These are phyloP conservation scores for Poecilia gillii DNA, from an alignment of 2,797 vertebrate genomes.

Conservation along the genomic window DNA sequence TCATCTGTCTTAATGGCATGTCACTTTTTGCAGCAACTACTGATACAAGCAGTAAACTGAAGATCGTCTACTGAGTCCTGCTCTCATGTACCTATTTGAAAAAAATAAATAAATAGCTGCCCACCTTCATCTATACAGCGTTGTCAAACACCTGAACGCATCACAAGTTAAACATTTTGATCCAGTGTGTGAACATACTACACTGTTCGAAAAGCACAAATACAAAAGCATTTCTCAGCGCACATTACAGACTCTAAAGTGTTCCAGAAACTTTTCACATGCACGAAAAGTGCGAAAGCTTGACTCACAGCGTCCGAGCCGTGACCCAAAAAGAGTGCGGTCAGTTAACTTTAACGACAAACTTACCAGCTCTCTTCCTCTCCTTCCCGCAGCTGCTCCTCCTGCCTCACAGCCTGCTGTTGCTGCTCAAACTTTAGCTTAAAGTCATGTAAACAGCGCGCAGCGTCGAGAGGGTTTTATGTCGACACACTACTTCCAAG, in stretches of 20 bases:
- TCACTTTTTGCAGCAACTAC: not conserved
- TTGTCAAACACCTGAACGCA: not conserved
- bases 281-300: not conserved
- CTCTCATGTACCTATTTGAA: not conserved
- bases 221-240: slow-evolving; percentile 4
- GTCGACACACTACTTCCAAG: slow-evolving; percentile 9
- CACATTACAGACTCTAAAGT: not conserved
- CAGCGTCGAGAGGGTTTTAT: slow-evolving; percentile 10
- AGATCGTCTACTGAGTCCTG: not conserved
- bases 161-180: slow-evolving; percentile 21
- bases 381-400: slow-evolving; percentile 56
- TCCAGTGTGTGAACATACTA: not conserved
- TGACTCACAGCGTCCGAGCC: slow-evolving; percentile 33
- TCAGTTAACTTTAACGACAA: slow-evolving; percentile 72
- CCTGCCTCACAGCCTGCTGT: slow-evolving; percentile 40
- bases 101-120: not conserved
- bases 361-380: slow-evolving; percentile 83
- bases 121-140: not conserved
- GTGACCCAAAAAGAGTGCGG: slow-evolving; percentile 62
- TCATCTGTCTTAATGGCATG: not conserved
- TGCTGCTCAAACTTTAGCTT: slow-evolving; percentile 40
- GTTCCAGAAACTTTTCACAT: slow-evolving; percentile 17
- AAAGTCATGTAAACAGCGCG: slow-evolving; percentile 34
- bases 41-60: not conserved
- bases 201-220: not conserved